Evolutionary conservation across 2,113 vertebrate genomes (phyloP), one percentile per base, ranked within the genome.

Genomic region (Sinocyclocheilus maitianheensis): DNA sequence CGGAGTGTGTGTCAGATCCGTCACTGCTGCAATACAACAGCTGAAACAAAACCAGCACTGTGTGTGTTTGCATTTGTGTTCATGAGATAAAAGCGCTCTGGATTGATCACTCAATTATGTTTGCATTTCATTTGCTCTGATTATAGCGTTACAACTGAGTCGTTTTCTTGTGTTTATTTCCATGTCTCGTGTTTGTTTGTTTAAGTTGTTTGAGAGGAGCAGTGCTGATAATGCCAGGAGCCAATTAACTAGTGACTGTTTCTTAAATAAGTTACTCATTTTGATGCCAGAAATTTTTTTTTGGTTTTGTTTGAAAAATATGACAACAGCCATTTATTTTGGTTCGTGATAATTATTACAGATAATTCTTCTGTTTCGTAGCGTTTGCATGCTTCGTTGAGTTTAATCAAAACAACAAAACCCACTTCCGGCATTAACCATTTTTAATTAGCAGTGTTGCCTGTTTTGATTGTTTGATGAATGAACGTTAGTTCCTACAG

Each of bases 401-500:
- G 22, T 72, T 78, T 84, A 58, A 84, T 77, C 55, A 87, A 87
- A 83, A 77, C 24, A 37, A 20, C 75, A 78, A 83, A 82, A 69
- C 8, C 5, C 43, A 18, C 40, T 51, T 80, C 58, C 60, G 1
- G 65, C 13, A 16, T 65, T 81, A 80, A 80, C 60, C 13, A 5
- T 43, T 4, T 63, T 43, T 80, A 81, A 81, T 81, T 65, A 46
- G 37, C 37, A 18, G n/a, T 40, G 13, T 40, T 65, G 10, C 7
- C 37, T 62, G 26, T 43, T 79, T 60, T 46, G 60, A 81, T 81
- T 65, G 46, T 48, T 48, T 12, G 46, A 48, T 48, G 46, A 48
- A 48, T 48, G 11, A 48, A 48, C 3, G 46, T 48, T 48, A 12
- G 46, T 48, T 46, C 10, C 43, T 46, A 46, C 43, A 46, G 43